These are phyloP conservation scores for Halichoerus grypus DNA, from an alignment of 2,113 vertebrate genomes.

Conservation along the genomic window DNA sequence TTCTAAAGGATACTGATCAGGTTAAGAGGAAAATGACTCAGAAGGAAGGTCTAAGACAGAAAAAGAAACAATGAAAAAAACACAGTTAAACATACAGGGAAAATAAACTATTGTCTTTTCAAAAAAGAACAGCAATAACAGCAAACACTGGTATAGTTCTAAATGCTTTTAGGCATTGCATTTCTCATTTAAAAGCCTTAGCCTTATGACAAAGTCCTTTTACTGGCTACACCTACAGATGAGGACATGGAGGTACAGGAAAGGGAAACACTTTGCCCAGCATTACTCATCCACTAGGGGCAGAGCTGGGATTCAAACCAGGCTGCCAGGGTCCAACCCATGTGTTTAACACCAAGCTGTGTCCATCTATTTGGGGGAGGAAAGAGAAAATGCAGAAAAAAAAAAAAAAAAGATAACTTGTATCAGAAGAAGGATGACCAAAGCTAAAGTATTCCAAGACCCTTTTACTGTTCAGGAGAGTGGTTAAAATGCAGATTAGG, in stretches of 20 bases:
- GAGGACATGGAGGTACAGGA: background rate
- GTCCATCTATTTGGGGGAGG: background rate
- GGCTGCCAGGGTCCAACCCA: background rate
- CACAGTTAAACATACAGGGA: background rate
- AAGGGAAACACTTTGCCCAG: background rate
- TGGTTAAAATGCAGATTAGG: background rate
- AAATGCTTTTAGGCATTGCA: background rate
- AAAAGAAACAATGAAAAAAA: background rate
- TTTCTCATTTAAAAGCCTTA: background rate
- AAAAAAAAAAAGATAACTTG: background rate
- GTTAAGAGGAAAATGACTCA: background rate
- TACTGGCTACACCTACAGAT: background rate
- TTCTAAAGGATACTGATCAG: conserved; percentile 8
- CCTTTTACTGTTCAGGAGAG: background rate
- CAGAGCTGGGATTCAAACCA: background rate
- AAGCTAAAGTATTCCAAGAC: background rate
- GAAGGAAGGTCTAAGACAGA: background rate
- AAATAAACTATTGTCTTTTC: background rate
- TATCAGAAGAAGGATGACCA: background rate
- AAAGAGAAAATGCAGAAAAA: background rate
- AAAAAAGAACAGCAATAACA: background rate
- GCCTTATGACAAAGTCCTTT: background rate
- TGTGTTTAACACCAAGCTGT: background rate
- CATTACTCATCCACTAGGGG: background rate
- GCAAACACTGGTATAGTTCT: background rate